These are phyloP conservation scores for Antheraea mylitta DNA, from an alignment of 1,140 invertebrate species.

Conservation along the genomic window DNA sequence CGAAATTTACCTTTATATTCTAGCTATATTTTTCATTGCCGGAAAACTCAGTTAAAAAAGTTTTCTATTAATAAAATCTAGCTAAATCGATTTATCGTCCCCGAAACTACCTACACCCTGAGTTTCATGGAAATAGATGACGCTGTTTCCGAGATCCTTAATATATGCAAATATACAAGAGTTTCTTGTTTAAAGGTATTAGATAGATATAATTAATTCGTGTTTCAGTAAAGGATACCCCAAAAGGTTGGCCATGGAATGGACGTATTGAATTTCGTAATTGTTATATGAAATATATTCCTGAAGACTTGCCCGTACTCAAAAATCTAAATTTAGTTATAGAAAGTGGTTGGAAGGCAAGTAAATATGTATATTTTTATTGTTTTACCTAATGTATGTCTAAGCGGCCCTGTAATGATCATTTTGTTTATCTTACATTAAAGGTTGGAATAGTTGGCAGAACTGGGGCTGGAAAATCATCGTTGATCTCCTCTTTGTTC, in stretches of 20 bases:
- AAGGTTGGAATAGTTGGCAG: conserved; percentile 88
- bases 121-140: too few species aligned
- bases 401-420: not conserved
- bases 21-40: too few species aligned
- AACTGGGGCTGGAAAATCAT: conserved; percentile 92
- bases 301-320: conserved; percentile 83
- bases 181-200: too few species aligned
- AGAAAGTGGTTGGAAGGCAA: conserved; percentile 84
- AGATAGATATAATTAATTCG: not conserved
- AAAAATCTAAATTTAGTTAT: conserved; percentile 84
- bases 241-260: conserved; percentile 84
- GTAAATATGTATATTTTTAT: not conserved
- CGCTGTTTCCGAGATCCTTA: too few species aligned
- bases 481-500: conserved; percentile 87
- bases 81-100: too few species aligned
- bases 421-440: conserved; percentile 10
- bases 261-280: conserved; percentile 82
- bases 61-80: too few species aligned
- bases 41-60: too few species aligned
- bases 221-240: conserved; percentile 65
- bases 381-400: not conserved
- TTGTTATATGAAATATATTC: conserved; percentile 84
- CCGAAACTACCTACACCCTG: too few species aligned
- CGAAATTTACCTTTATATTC: too few species aligned
- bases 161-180: too few species aligned